Evolutionary conservation across 2,113 vertebrate species (phyloP).

Genomic region (Atractosteus spatula): DNA sequence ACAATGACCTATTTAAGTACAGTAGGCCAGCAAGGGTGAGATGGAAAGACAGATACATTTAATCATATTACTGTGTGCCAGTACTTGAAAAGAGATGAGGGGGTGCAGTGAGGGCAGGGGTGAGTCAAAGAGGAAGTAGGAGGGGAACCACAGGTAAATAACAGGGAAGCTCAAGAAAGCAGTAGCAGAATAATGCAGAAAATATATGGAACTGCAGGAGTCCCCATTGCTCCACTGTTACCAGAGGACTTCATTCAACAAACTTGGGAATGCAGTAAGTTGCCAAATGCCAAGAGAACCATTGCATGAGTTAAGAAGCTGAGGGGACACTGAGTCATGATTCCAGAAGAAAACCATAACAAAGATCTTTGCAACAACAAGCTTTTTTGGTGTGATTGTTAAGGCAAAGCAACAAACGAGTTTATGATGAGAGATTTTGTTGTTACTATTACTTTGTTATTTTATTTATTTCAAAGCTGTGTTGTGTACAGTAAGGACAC

Average conservation of each 20-base stretch:
- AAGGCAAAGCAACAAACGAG: background rate
- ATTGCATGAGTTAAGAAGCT: background rate
- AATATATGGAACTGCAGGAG: background rate
- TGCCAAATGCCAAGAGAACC: conserved; percentile 6
- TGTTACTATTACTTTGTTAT: background rate
- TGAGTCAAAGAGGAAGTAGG: background rate
- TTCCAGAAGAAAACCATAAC: background rate
- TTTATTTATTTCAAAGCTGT: background rate
- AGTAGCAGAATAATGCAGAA: background rate
- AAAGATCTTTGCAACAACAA: background rate
- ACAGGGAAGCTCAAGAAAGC: background rate
- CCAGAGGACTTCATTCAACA: background rate
- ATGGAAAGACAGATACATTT: background rate
- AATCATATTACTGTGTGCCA: conserved; percentile 4
- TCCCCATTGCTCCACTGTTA: background rate
- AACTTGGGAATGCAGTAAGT: background rate
- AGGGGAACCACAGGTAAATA: conserved; percentile 7
- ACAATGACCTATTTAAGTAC: background rate
- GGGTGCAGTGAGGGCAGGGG: background rate
- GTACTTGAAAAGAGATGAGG: conserved; percentile 1
- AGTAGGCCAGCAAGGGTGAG: background rate
- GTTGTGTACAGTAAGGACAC: too few relatives aligned
- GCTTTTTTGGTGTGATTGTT: background rate
- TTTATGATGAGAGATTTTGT: background rate
- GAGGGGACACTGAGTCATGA: background rate